These are phyloP conservation scores for Coptodon rendalli DNA, from an alignment of 2,113 vertebrate species.

Conservation along the genomic window DNA sequence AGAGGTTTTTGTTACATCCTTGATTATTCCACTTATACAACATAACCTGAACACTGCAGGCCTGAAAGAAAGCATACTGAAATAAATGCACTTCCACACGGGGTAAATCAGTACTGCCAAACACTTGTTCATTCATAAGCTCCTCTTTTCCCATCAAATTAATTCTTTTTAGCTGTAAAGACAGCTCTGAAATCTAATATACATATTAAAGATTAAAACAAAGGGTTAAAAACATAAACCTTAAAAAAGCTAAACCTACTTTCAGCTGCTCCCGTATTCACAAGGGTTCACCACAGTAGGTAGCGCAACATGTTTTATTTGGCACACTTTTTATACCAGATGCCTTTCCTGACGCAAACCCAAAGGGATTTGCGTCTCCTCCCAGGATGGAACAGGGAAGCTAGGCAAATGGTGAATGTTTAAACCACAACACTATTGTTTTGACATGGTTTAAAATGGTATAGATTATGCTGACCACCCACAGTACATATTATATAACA, in stretches of 20 bases:
- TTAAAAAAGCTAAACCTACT: not conserved
- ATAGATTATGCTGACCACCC: not conserved
- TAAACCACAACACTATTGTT: not conserved
- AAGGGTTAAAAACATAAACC: not conserved
- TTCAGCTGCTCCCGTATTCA: not conserved
- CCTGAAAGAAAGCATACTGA: not conserved
- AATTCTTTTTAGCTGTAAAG: not conserved
- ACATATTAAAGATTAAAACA: not conserved
- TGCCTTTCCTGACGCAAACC: not conserved
- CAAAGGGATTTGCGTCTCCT: not conserved
- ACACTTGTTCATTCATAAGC: not conserved
- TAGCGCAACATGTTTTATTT: not conserved
- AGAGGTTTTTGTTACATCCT: not conserved
- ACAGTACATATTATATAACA: not conserved
- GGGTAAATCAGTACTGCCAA: not conserved
- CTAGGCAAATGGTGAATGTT: not conserved
- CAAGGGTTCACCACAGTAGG: not conserved
- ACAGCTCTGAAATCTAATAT: not conserved
- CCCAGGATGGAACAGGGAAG: not conserved
- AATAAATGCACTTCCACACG: not conserved
- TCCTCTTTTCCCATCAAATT: not conserved
- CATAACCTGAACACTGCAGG: not conserved
- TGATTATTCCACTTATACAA: not conserved
- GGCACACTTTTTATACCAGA: rapidly evolving
- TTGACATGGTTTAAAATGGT: not conserved